Conservation (phyloP, 2,888 invertebrate species). For the Branchipolynoe longqiensis region DNA sequence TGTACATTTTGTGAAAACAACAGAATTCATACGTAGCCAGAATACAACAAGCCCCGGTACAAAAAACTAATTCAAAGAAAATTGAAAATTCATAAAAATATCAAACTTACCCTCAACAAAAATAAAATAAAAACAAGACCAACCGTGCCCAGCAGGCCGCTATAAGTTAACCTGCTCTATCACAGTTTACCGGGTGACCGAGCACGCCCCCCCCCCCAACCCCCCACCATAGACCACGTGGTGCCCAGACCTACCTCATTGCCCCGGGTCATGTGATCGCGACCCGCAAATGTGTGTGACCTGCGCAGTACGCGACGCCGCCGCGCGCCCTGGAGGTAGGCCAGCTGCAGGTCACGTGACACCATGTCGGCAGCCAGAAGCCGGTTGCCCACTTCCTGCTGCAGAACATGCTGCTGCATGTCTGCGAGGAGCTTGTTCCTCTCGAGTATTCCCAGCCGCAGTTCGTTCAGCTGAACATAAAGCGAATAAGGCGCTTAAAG, state of each 20-base stretch:
- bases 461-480: conserved; percentile 75
- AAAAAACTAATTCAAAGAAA: too few species aligned
- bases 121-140: too few species aligned
- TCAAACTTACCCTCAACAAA: too few species aligned
- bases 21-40: too few species aligned
- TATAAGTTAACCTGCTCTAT: too few species aligned
- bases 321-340: conserved; percentile 74
- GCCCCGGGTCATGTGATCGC: conserved; percentile 71
- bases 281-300: conserved; percentile 78
- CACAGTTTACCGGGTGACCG: too few species aligned
- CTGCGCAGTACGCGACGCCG: conserved; percentile 72
- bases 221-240: neutral
- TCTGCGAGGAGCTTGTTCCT: conserved; percentile 79
- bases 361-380: conserved; percentile 78
- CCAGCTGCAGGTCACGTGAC: conserved; percentile 75
- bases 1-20: too few species aligned
- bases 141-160: too few species aligned
- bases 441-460: conserved; percentile 77
- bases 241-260: conserved; percentile 2
- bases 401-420: conserved; percentile 78
- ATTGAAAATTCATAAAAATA: too few species aligned
- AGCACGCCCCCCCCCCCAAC: neutral
- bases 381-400: conserved; percentile 80
- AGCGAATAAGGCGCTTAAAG: too few species aligned
- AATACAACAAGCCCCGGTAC: too few species aligned